Percentiles rank a stretch among this genome's conserved stretches.
phyloP scores from a whole-genome alignment of 2,888 invertebrate genomes.

The Iphiclides podalirius region DNA sequence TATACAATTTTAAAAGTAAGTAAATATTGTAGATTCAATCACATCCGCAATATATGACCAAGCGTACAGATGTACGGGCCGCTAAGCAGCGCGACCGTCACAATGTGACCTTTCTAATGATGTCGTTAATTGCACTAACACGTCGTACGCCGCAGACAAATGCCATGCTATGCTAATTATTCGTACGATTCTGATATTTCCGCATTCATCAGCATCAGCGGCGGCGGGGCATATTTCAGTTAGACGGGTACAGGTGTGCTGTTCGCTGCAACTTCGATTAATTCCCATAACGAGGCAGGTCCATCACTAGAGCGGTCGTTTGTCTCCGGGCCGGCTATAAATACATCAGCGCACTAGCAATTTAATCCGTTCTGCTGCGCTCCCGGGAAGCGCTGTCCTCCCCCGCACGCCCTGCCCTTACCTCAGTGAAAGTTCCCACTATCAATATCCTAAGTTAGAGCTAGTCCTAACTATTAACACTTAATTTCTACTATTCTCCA shows the following conservation, averaged over 20 bases:
- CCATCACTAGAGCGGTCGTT: conserved; percentile 77
- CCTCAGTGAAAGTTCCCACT: conserved; percentile 60
- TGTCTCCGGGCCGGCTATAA: conserved; percentile 77
- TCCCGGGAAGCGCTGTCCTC: conserved; percentile 53
- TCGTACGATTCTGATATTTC: conserved; percentile 16
- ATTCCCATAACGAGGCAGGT: conserved; percentile 79
- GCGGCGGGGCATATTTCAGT: conserved; percentile 61
- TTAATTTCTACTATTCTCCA: no score
- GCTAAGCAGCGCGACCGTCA: conserved; percentile 6
- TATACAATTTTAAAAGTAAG: no score
- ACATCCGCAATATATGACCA: no score
- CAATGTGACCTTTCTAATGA: conserved; percentile 11
- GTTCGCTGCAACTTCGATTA: conserved; percentile 74
- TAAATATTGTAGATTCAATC: no score
- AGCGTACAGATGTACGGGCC: no score
- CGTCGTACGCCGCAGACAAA: conserved; percentile 6
- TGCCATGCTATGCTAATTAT: conserved; percentile 15
- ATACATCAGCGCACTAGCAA: conserved; percentile 79
- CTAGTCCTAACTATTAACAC: no score
- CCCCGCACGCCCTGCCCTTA: conserved; percentile 44
- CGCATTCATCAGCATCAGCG: conserved; percentile 36
- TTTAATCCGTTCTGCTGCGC: conserved; percentile 75
- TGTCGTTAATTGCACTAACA: conserved; percentile 12
- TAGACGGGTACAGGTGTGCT: conserved; percentile 61
- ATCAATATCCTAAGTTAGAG: conserved; percentile 62